Base-by-base conservation (phyloP, 2,888 invertebrate species). In the Lumbricus terrestris region DNA sequence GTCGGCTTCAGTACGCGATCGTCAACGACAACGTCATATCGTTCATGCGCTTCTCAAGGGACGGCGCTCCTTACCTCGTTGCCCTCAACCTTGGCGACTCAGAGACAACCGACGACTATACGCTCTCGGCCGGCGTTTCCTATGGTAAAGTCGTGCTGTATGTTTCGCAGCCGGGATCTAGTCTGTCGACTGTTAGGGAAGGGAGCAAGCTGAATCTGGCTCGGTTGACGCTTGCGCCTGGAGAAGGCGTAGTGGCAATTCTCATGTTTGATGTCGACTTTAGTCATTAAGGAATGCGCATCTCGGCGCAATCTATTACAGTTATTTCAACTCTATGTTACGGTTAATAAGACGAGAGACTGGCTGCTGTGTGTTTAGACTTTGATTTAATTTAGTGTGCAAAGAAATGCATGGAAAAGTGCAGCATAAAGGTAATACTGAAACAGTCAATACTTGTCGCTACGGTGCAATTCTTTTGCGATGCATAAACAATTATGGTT, bases 51-150 rank as follows among this genome's bases (percentile, higher is more conserved):
- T 92, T 90, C 37, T 88, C 91, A 69, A 91, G 90, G 47, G 91
- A 92, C 83, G 88, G 83, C 20, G 89, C 91, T 13, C 90, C 92
- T 1, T 94, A 94, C 90, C 91, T 94, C 20, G 93, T 94, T 20
- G 93, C 93, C 3, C 92, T 94, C 18, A 94, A 94, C 92, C 93
- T 94, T 90, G 94, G 93, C 15, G 90, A 91, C 1, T 91, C 85
- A 33, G 89, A 91, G 23, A 92, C 92, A n/a, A 92, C 91, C 29
- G 92, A 93, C 88, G 93, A 93, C 90, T 94, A 92, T 90, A 91
- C 91, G 18, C 37, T 90, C 18, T 38, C 91, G 13, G 88, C 91
- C 20, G 92, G 92, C 29, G 91, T 91, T 15, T 83, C 88, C 16
- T 69, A 82, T 47, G 92, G 90, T 16, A 91, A 91, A 37, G 90